A percentile compares a stretch with the other conserved stretches of the same genome.
Evolutionary conservation across 2,797 vertebrate genomes (phyloP).

Genomic region (Remorina albescens): DNA sequence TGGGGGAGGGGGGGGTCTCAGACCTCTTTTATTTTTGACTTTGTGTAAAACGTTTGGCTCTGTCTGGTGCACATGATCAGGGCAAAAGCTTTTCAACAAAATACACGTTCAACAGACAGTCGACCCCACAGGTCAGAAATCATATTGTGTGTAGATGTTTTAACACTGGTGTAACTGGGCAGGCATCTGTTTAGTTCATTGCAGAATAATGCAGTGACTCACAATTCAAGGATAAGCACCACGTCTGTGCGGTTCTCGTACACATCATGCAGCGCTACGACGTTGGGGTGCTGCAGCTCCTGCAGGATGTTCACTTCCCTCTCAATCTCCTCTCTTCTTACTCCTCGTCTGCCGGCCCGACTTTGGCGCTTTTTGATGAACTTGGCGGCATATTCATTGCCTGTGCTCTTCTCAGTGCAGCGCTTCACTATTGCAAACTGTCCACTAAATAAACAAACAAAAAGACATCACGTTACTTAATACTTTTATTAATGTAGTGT

Average conservation of each 20-base stretch:
- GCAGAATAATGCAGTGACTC: constrained; percentile 78
- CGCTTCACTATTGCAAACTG: constrained; percentile 97
- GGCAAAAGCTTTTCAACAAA: constrained; percentile 46
- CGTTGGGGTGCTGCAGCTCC: constrained; percentile 91
- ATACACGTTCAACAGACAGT: constrained; percentile 38
- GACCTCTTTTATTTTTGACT: constrained; percentile 57
- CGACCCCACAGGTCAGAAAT: not conserved
- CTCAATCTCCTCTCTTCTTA: constrained; percentile 93
- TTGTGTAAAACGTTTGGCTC: constrained; percentile 43
- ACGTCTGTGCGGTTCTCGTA: constrained; percentile 96
- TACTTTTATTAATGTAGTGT: not conserved
- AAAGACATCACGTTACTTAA: not conserved
- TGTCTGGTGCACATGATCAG: constrained; percentile 23
- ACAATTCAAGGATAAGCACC: constrained; percentile 97
- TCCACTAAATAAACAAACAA: constrained; percentile 84
- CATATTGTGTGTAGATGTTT: not conserved
- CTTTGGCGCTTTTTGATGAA: constrained; percentile 97
- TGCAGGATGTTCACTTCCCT: constrained; percentile 95
- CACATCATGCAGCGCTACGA: constrained; percentile 92
- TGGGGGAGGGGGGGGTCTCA: constrained; percentile 20
- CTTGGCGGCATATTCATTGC: constrained; percentile 91
- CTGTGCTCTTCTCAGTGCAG: constrained; percentile 89
- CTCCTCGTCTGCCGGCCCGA: constrained; percentile 90
- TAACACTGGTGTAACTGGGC: not conserved
- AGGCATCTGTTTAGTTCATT: not conserved